Conservation (phyloP, 53 echinoderm and acorn worm genomes). For the Glandiceps talaboti region DNA sequence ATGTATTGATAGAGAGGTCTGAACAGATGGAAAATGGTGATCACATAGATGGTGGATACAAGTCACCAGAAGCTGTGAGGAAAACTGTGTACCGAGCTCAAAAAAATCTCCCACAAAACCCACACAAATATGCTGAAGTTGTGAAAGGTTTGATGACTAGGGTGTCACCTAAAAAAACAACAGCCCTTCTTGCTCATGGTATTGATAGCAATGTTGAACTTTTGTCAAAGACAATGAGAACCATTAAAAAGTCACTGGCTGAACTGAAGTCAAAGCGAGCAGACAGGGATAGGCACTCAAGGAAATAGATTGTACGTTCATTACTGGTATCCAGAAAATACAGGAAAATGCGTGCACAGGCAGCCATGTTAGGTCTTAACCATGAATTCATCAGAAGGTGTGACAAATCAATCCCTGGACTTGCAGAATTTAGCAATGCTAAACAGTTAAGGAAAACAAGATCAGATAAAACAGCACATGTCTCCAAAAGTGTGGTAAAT, state of each 20-base stretch:
- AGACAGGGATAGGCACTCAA: not conserved
- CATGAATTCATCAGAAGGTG: not conserved
- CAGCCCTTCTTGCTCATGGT: not conserved
- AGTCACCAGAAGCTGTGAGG: not conserved
- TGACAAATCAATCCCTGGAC: not conserved
- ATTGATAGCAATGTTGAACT: not conserved
- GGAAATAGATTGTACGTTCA: conserved; percentile 1
- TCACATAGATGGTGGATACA: conserved; percentile 13
- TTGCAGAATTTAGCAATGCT: not conserved
- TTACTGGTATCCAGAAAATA: conserved; percentile 18
- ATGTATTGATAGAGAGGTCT: too few species aligned
- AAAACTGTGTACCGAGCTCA: not conserved
- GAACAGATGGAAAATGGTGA: too few species aligned
- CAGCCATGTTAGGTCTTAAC: not conserved
- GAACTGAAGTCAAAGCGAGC: not conserved
- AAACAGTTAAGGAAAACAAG: not conserved
- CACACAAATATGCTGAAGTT: not conserved
- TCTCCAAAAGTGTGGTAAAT: not conserved
- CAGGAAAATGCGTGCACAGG: conserved; percentile 5
- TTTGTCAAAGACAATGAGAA: not conserved
- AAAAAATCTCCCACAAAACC: not conserved
- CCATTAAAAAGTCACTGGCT: not conserved
- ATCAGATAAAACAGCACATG: not conserved
- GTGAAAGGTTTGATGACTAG: not conserved
- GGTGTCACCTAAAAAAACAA: not conserved